Percentiles rank a stretch among this genome's conserved stretches.
phyloP scores from a whole-genome alignment of 2,888 invertebrate species.

The Petrolisthes manimaculis region DNA sequence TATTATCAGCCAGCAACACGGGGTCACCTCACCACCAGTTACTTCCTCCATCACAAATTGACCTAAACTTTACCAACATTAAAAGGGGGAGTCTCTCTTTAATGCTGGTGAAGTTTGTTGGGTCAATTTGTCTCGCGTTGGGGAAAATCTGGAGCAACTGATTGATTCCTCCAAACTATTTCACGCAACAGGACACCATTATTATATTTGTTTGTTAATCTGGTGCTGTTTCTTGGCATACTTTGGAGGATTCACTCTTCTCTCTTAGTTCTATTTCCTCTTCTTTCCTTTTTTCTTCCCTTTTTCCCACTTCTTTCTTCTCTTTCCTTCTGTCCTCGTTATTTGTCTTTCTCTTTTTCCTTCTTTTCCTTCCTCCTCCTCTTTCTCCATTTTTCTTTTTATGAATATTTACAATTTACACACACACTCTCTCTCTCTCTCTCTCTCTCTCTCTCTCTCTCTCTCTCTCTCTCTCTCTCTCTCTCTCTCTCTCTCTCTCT shows the following conservation, averaged over 20 bases:
- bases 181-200: no score
- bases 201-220: no score
- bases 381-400: background rate
- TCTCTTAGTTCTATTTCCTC: background rate
- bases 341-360: background rate
- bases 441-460: background rate
- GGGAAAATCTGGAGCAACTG: no score
- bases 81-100: no score
- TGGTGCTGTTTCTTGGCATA: no score
- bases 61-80: no score
- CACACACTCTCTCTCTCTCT: background rate
- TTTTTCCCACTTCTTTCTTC: background rate
- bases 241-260: background rate
- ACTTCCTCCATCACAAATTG: no score
- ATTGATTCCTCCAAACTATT: no score
- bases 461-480: background rate
- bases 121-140: no score
- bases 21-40: no score
- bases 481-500: background rate
- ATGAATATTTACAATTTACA: background rate
- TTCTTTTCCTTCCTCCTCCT: background rate
- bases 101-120: no score
- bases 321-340: background rate
- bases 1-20: no score
- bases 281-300: slow-evolving; percentile 2